phyloP scores from a whole-genome alignment of 1,140 invertebrate genomes.

The Scaptomyza montana region DNA sequence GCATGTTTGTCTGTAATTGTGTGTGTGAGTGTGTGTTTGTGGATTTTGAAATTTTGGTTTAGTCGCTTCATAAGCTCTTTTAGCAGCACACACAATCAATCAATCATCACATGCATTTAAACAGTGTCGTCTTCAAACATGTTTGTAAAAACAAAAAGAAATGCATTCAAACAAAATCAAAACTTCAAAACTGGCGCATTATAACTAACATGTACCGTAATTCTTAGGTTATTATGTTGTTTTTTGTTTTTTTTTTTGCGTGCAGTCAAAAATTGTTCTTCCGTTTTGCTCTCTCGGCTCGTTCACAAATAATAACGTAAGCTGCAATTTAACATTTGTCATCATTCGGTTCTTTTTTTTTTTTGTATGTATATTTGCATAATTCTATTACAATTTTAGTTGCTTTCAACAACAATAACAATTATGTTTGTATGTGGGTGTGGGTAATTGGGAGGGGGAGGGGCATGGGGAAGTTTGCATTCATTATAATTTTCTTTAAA shows the following conservation, averaged over 20 bases:
- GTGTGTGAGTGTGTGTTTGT: constrained; percentile 23
- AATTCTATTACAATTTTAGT: constrained; percentile 82
- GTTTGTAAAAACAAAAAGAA: constrained; percentile 7
- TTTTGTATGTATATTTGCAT: constrained; percentile 78
- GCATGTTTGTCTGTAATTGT: constrained; percentile 22
- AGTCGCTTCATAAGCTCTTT: constrained; percentile 42
- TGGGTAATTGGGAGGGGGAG: constrained; percentile 17
- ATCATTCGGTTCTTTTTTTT: constrained; percentile 38
- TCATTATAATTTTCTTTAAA: constrained; percentile 31
- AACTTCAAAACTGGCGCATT: constrained; percentile 5
- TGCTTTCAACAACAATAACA: constrained; percentile 82
- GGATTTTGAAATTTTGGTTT: constrained; percentile 39
- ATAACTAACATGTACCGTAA: constrained; percentile 26
- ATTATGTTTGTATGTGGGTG: constrained; percentile 61
- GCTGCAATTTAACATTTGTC: constrained; percentile 75
- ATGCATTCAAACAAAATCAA: constrained; percentile 32
- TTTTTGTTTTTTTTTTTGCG: constrained; percentile 40
- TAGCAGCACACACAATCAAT: constrained; percentile 7
- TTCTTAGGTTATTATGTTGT: constrained; percentile 45
- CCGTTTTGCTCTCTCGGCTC: constrained; percentile 6
- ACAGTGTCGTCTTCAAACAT: neutral
- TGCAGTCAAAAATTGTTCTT: constrained; percentile 12
- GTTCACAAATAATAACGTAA: constrained; percentile 66
- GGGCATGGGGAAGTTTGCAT: constrained; percentile 23
- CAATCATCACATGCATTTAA: constrained; percentile 14